phyloP scores from a whole-genome alignment of 2,113 vertebrate genomes.

The Grammomys surdaster region DNA sequence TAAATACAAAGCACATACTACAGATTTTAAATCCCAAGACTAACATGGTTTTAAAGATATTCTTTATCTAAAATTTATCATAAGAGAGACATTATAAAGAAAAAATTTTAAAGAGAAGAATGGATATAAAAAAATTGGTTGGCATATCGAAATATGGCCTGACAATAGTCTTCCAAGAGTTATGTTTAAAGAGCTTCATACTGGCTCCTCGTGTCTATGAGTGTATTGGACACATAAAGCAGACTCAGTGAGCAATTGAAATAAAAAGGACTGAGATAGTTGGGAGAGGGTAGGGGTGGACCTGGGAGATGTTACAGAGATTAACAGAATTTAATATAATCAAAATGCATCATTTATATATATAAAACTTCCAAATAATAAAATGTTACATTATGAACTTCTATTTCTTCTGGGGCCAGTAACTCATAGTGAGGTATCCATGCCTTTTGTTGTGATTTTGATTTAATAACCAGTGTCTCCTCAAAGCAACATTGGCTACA shows the following conservation, averaged over 20 bases:
- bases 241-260: background rate
- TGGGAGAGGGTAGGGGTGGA: background rate
- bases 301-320: background rate
- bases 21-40: background rate
- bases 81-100: background rate
- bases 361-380: background rate
- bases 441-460: background rate
- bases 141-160: background rate
- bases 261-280: background rate
- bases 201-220: background rate
- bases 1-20: background rate
- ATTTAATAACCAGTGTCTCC: background rate
- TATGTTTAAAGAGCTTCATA: background rate
- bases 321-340: background rate
- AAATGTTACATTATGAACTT: background rate
- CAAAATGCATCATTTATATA: background rate
- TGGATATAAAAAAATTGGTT: background rate
- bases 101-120: background rate
- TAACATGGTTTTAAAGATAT: background rate
- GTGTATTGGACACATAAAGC: background rate
- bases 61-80: background rate
- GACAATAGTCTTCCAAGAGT: background rate
- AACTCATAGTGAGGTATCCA: too few relatives aligned
- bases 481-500: background rate
- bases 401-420: background rate